Evolutionary conservation across 2,888 invertebrate species (phyloP).

Genomic region (Tipula helvola): DNA sequence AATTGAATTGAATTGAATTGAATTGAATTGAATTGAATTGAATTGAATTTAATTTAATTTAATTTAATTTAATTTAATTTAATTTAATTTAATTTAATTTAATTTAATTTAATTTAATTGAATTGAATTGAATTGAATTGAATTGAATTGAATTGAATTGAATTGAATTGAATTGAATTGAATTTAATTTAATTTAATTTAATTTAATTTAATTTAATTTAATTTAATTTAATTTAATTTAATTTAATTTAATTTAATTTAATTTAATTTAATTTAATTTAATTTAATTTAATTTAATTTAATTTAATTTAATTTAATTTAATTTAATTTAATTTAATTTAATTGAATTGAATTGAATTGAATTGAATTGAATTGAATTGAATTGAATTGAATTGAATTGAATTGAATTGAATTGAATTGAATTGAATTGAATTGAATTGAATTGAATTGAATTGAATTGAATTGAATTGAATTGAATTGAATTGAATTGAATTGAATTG

Average conservation of each 20-base stretch:
- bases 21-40: background rate
- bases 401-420: background rate
- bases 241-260: background rate
- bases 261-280: background rate
- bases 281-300: background rate
- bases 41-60: too few species aligned
- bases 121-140: too few species aligned
- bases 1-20: background rate
- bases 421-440: background rate
- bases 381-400: background rate
- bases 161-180: too few species aligned
- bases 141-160: background rate
- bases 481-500: background rate
- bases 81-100: background rate
- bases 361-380: background rate
- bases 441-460: background rate
- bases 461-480: background rate
- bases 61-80: background rate
- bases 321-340: too few species aligned
- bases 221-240: background rate
- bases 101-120: too few species aligned
- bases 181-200: too few species aligned
- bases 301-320: background rate
- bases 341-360: too few species aligned
- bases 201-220: background rate